phyloP scores from a whole-genome alignment of 1,140 invertebrate genomes.

The Drosophila grimshawi region DNA sequence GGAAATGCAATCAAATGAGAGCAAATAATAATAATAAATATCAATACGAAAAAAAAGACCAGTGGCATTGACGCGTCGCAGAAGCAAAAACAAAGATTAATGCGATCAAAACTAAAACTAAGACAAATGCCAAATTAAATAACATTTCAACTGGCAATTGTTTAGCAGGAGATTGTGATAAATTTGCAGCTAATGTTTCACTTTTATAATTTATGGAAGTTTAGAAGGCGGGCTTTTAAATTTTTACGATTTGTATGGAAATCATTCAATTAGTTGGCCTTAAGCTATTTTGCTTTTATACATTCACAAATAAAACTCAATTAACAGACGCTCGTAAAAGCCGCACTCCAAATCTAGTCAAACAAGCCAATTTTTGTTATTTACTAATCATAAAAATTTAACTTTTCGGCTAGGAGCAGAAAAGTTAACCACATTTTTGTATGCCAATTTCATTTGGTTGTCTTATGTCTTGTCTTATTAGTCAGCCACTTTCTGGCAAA shows the following conservation, averaged over 20 bases:
- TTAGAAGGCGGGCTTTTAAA: constrained; percentile 14
- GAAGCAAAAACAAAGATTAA: constrained; percentile 68
- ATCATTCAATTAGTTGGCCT: constrained; percentile 76
- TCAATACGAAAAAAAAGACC: constrained; percentile 52
- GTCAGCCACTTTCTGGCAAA: constrained; percentile 44
- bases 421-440: constrained; percentile 44
- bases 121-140: constrained; percentile 51
- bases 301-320: constrained; percentile 52
- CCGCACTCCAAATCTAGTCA: constrained; percentile 37
- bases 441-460: constrained; percentile 45
- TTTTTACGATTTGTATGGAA: constrained; percentile 73
- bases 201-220: constrained; percentile 55
- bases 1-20: constrained; percentile 50
- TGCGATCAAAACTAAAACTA: constrained; percentile 50
- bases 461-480: constrained; percentile 54
- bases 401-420: constrained; percentile 19
- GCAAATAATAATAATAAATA: constrained; percentile 25
- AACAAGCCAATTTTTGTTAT: constrained; percentile 26
- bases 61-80: constrained; percentile 68
- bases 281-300: constrained; percentile 59
- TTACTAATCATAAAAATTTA: not conserved
- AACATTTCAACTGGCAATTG: constrained; percentile 44
- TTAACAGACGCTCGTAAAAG: constrained; percentile 52
- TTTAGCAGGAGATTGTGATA: constrained; percentile 51
- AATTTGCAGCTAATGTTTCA: constrained; percentile 55